Conservation (phyloP, 2,888 invertebrate species). For the Amphimallon solstitiale region DNA sequence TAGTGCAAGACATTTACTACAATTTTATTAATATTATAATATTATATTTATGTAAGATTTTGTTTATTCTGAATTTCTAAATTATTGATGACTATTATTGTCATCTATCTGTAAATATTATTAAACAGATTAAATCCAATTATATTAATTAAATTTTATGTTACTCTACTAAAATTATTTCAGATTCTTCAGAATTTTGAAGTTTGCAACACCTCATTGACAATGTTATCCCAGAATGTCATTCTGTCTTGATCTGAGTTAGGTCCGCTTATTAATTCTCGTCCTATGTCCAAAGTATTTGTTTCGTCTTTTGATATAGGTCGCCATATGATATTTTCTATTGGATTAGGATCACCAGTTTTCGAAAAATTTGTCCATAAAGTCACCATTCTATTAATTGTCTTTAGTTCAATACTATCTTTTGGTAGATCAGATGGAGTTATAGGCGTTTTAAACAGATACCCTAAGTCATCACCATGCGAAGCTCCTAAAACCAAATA, state of each 20-base stretch:
- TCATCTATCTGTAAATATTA: too few relatives aligned
- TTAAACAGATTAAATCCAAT: too few relatives aligned
- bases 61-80: too few relatives aligned
- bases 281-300: slow-evolving; percentile 45
- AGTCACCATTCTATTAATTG: slow-evolving; percentile 47
- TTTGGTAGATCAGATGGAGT: slow-evolving; percentile 41
- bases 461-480: slow-evolving; percentile 51
- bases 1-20: too few relatives aligned
- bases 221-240: slow-evolving; percentile 47
- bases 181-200: too few relatives aligned
- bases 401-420: slow-evolving; percentile 45
- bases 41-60: too few relatives aligned
- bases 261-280: slow-evolving; percentile 34
- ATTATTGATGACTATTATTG: too few relatives aligned
- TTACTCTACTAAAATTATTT: too few relatives aligned
- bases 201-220: background rate
- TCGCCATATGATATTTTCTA: slow-evolving; percentile 43
- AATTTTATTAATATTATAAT: too few relatives aligned
- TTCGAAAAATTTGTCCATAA: slow-evolving; percentile 54
- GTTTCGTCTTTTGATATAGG: slow-evolving; percentile 40
- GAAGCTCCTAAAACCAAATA: slow-evolving; percentile 42
- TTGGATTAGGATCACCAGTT: slow-evolving; percentile 49
- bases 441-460: slow-evolving; percentile 48
- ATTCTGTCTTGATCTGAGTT: slow-evolving; percentile 45
- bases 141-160: too few relatives aligned